A percentile compares a stretch with the other conserved stretches of the same genome.
phyloP scores from a whole-genome alignment of 2,888 invertebrate species.

The Bedellia somnulentella region DNA sequence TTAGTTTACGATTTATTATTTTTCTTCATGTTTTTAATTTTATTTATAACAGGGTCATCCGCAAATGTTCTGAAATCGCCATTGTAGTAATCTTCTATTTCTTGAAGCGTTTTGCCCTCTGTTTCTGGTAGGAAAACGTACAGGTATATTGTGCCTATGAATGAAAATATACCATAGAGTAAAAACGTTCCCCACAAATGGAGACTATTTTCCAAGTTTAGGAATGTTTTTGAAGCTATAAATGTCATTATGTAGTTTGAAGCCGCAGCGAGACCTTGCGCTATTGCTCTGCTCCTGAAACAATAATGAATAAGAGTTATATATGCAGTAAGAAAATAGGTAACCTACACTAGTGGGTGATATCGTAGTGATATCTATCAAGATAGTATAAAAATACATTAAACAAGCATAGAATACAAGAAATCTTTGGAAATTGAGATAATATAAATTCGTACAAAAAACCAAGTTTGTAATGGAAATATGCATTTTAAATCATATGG shows the following conservation, averaged over 20 bases:
- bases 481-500: too few species aligned
- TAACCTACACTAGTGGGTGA: too few species aligned
- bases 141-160: constrained; percentile 47
- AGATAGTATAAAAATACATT: too few species aligned
- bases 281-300: constrained; percentile 55
- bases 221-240: constrained; percentile 53
- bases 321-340: too few species aligned
- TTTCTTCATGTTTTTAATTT: constrained; percentile 37
- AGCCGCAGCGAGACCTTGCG: constrained; percentile 54
- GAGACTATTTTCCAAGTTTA: constrained; percentile 44
- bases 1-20: too few species aligned
- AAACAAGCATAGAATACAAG: too few species aligned
- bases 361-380: too few species aligned
- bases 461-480: too few species aligned
- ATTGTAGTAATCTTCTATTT: constrained; percentile 52
- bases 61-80: constrained; percentile 38
- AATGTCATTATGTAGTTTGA: constrained; percentile 49
- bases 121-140: constrained; percentile 60
- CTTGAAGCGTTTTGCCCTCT: constrained; percentile 47
- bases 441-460: too few species aligned
- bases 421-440: too few species aligned
- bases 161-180: constrained; percentile 39
- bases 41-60: constrained; percentile 40
- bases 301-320: too few species aligned
- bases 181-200: constrained; percentile 51